A percentile compares a stretch with the other conserved stretches of the same genome.
phyloP scores from a whole-genome alignment of 2,888 invertebrate genomes.

The Aricia artaxerxes region DNA sequence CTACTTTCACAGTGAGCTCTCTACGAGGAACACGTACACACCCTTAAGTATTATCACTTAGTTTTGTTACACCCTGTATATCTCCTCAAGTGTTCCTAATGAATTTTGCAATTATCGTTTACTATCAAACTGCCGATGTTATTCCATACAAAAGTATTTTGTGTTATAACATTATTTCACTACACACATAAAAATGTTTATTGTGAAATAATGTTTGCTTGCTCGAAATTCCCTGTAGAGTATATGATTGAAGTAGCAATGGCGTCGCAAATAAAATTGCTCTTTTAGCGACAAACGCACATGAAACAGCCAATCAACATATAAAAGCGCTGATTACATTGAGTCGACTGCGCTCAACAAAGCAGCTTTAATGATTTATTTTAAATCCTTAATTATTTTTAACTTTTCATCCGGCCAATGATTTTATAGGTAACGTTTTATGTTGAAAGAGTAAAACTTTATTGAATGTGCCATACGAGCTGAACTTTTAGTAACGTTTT shows the following conservation, averaged over 20 bases:
- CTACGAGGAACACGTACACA: no score
- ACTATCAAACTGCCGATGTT: not conserved
- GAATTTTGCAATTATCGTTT: no score
- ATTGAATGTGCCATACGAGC: not conserved
- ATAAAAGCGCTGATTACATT: slow-evolving; percentile 41
- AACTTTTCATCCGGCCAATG: not conserved
- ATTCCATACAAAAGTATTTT: not conserved
- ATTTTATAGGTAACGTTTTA: not conserved
- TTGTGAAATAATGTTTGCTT: not conserved
- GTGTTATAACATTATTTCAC: not conserved
- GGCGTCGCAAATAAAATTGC: slow-evolving; percentile 27
- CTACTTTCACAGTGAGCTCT: no score
- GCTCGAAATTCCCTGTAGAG: not conserved
- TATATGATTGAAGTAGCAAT: slow-evolving; percentile 14
- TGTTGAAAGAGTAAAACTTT: not conserved
- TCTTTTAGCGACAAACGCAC: slow-evolving; percentile 30
- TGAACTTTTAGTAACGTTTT: not conserved
- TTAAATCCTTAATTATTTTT: slow-evolving; percentile 5
- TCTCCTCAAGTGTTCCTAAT: no score
- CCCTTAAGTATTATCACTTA: no score
- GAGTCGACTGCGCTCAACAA: slow-evolving; percentile 34
- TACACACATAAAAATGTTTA: not conserved
- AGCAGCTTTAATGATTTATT: slow-evolving; percentile 11
- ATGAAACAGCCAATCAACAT: slow-evolving; percentile 40
- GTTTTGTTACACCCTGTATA: no score